Evolutionary conservation across 2,888 invertebrate species (phyloP).

Genomic region (Parnassius smintheus): DNA sequence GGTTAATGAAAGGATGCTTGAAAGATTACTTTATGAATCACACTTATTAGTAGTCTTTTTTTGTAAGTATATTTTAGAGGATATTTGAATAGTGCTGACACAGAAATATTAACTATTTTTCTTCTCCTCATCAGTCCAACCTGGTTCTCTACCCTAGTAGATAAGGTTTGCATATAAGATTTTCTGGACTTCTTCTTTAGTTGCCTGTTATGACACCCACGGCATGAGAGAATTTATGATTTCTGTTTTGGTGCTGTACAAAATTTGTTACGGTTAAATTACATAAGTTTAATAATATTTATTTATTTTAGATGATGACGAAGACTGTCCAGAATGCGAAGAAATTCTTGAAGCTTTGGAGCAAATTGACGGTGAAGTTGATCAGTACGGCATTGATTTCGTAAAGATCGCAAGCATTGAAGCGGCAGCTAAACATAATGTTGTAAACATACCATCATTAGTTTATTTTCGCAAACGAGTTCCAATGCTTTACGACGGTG

Average conservation of each 20-base stretch:
- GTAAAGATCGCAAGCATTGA: constrained; percentile 93
- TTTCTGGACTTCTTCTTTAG: no score
- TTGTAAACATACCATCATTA: constrained; percentile 91
- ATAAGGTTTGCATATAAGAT: no score
- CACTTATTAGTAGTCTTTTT: constrained; percentile 95
- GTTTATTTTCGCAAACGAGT: constrained; percentile 92
- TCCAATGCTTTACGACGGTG: constrained; percentile 94
- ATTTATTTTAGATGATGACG: constrained; percentile 83
- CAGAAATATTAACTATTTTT: no score
- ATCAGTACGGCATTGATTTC: constrained; percentile 95
- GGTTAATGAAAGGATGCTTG: constrained; percentile 94
- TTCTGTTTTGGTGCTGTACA: no score
- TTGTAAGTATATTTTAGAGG: constrained; percentile 81
- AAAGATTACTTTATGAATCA: constrained; percentile 90
- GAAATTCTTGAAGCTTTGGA: constrained; percentile 95
- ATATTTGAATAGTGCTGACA: neutral
- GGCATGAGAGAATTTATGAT: no score
- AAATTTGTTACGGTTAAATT: no score
- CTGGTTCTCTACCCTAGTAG: no score
- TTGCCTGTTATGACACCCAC: no score
- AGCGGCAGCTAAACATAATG: constrained; percentile 90
- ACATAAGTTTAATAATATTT: no score
- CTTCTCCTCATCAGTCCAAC: no score
- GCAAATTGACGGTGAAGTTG: constrained; percentile 97
- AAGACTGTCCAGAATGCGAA: constrained; percentile 94